Conservation (phyloP, 2,888 invertebrate species). For the Amiota minor region DNA sequence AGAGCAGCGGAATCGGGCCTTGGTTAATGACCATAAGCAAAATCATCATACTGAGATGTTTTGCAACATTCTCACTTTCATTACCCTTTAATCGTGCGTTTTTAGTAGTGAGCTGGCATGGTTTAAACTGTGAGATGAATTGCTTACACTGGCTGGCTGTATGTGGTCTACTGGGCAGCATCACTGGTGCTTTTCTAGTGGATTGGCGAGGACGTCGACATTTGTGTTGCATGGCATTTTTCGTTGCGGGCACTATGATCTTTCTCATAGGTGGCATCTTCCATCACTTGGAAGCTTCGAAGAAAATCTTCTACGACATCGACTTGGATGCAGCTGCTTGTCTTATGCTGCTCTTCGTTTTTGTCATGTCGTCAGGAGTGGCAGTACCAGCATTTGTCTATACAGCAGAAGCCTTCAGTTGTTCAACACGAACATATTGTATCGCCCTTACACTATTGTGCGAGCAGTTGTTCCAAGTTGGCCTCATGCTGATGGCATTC, state of each 20-base stretch:
- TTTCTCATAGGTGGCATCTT: conserved; percentile 68
- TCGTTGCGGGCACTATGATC: conserved; percentile 60
- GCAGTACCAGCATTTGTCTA: conserved; percentile 65
- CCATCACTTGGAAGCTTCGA: conserved; percentile 54
- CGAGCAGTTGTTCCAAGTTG: conserved; percentile 64
- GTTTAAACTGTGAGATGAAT: conserved; percentile 62
- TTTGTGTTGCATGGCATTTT: conserved; percentile 59
- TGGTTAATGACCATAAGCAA: conserved; percentile 48
- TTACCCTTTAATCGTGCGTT: conserved; percentile 68
- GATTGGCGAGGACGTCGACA: conserved; percentile 65
- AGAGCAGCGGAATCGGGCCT: not conserved
- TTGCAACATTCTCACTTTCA: conserved; percentile 61
- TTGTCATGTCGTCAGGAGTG: conserved; percentile 63
- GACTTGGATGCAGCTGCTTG: conserved; percentile 57
- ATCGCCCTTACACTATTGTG: conserved; percentile 59
- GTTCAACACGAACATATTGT: conserved; percentile 60
- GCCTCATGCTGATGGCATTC: conserved; percentile 54
- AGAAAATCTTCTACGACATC: conserved; percentile 54
- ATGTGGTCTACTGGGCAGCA: conserved; percentile 65
- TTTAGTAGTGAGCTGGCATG: conserved; percentile 60
- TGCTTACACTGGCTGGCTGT: conserved; percentile 63
- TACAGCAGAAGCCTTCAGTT: conserved; percentile 67
- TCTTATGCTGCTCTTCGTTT: conserved; percentile 64
- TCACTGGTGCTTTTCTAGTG: conserved; percentile 60
- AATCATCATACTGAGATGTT: conserved; percentile 59